A percentile compares a stretch with the other conserved stretches of the same genome.
Conservation (phyloP, 30 jellyfish, hydroid and myxozoan species). For the Aurelia sp. region DNA sequence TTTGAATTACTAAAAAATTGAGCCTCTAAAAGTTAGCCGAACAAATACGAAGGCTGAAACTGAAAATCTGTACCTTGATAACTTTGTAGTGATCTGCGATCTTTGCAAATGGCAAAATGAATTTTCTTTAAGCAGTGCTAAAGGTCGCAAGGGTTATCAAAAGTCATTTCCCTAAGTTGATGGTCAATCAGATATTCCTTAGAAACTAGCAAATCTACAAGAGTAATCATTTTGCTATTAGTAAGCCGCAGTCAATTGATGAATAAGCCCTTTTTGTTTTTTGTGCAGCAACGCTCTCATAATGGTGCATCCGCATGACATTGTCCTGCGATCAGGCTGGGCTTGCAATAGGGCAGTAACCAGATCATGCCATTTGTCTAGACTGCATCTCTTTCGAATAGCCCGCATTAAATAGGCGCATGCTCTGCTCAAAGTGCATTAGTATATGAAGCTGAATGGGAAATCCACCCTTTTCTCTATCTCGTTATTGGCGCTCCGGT, state of each 20-base stretch:
- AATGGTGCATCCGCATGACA: slow-evolving; percentile 7
- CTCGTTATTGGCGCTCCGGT: slow-evolving; percentile 83
- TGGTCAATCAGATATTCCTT: slow-evolving; percentile 33
- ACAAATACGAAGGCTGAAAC: too few relatives aligned
- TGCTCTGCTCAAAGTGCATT: slow-evolving; percentile 46
- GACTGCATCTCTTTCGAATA: slow-evolving; percentile 42
- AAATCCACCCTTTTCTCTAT: slow-evolving; percentile 70
- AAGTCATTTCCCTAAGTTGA: slow-evolving; percentile 39
- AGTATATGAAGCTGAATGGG: slow-evolving; percentile 61
- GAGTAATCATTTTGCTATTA: slow-evolving; percentile 9
- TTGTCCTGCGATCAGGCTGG: background rate
- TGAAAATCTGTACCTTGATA: too few relatives aligned
- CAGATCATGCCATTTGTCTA: slow-evolving; percentile 55
- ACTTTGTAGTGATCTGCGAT: too few relatives aligned
- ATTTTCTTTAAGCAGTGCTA: background rate
- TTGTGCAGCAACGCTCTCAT: background rate
- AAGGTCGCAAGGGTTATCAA: slow-evolving; percentile 55
- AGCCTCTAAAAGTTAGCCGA: too few relatives aligned
- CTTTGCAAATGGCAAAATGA: too few relatives aligned
- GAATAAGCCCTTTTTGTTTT: background rate
- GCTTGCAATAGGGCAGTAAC: slow-evolving; percentile 13
- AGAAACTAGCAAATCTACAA: background rate
- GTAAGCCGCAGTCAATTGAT: slow-evolving; percentile 12
- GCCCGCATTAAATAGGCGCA: slow-evolving; percentile 66
- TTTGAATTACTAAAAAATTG: too few relatives aligned